Percentiles rank a stretch among this genome's conserved stretches.
Conservation (phyloP, 1,140 invertebrate genomes). For the Penaeus vannamei region DNA sequence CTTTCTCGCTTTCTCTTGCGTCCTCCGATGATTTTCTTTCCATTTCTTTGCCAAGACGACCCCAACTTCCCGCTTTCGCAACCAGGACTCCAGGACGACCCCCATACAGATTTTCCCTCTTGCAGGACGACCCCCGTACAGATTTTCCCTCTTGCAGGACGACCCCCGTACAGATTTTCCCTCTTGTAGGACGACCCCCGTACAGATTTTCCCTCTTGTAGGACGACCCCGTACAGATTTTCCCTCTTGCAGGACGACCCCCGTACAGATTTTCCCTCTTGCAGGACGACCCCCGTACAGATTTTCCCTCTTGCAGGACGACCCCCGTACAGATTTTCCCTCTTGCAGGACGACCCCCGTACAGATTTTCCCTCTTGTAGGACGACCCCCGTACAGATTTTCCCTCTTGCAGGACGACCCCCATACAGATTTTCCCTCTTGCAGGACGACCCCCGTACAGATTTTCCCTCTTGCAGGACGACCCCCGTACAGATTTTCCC, state of each 20-base stretch:
- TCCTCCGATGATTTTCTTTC: no score
- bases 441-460: neutral
- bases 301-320: constrained; percentile 57
- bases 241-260: constrained; percentile 59
- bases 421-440: neutral
- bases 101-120: neutral
- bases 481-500: neutral
- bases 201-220: no score
- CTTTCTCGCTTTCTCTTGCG: no score
- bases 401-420: neutral
- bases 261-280: no score
- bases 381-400: neutral
- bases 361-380: neutral
- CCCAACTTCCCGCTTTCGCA: no score
- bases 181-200: constrained; percentile 58
- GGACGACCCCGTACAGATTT: constrained; percentile 62
- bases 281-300: constrained; percentile 63
- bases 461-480: neutral
- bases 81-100: neutral
- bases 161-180: no score
- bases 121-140: constrained; percentile 62
- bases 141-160: constrained; percentile 59
- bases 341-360: constrained; percentile 58
- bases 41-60: no score
- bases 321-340: no score